These are phyloP conservation scores for Tragelaphus buxtoni DNA, from an alignment of 2,113 vertebrate species.

Conservation along the genomic window DNA sequence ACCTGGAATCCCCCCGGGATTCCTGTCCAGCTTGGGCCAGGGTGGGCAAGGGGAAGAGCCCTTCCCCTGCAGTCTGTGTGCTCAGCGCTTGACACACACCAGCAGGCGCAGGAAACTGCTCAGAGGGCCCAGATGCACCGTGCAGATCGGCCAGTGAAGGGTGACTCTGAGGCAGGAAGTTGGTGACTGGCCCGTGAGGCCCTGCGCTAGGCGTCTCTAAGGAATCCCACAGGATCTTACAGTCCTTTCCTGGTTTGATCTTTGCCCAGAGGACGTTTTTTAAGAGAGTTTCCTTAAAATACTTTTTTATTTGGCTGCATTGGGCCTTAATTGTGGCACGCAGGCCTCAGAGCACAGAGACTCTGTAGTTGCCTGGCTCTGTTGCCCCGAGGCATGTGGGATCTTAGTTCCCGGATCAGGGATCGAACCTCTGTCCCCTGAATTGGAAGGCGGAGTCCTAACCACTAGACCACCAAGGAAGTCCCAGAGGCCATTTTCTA, in stretches of 20 bases:
- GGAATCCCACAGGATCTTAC: not conserved
- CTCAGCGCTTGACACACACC: not conserved
- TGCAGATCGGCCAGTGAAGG: fast-evolving
- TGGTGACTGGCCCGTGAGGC: not conserved
- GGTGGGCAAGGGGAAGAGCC: fast-evolving
- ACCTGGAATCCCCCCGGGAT: not conserved
- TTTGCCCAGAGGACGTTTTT: not conserved
- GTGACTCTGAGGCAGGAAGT: no score
- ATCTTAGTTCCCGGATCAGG: not conserved
- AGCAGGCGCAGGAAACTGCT: no score
- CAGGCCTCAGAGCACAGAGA: not conserved
- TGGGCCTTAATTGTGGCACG: not conserved
- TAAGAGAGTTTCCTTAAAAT: not conserved
- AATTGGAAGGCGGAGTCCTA: not conserved
- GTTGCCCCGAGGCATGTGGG: not conserved
- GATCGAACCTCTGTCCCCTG: not conserved
- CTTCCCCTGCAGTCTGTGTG: not conserved
- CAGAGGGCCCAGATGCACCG: not conserved
- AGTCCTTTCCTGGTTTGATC: no score
- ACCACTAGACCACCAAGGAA: not conserved
- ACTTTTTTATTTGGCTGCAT: not conserved
- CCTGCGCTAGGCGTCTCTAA: fast-evolving
- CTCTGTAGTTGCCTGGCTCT: not conserved
- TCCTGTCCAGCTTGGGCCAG: not conserved
- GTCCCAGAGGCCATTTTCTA: not conserved